phyloP scores from a whole-genome alignment of 2,888 invertebrate species.

The Epistrophe grossulariae region DNA sequence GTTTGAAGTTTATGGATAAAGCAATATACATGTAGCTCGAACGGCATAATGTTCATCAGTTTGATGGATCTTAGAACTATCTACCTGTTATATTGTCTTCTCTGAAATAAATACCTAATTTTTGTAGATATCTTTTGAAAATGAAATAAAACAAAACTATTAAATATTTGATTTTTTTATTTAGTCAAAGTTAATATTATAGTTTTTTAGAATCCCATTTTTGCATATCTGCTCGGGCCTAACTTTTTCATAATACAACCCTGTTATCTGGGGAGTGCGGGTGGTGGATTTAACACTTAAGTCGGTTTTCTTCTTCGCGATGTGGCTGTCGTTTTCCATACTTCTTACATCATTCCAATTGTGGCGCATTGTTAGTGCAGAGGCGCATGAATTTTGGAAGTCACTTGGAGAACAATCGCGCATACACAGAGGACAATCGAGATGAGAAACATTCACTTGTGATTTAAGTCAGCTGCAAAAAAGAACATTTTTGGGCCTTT shows the following conservation, averaged over 20 bases:
- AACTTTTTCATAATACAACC: not conserved
- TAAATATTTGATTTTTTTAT: too few relatives aligned
- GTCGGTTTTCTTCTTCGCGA: conserved; percentile 22
- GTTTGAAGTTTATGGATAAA: not conserved
- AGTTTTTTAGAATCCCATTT: too few relatives aligned
- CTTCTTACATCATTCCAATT: conserved; percentile 65
- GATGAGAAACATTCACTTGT: conserved; percentile 67
- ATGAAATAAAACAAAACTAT: too few relatives aligned
- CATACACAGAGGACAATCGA: conserved; percentile 46
- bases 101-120: too few relatives aligned
- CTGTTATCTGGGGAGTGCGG: conserved; percentile 47
- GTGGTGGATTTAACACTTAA: conserved; percentile 65
- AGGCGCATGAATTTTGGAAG: conserved; percentile 25
- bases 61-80: too few relatives aligned
- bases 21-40: too few relatives aligned
- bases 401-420: conserved; percentile 37
- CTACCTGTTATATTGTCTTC: too few relatives aligned
- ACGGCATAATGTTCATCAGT: too few relatives aligned
- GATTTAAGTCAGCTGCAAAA: conserved; percentile 17
- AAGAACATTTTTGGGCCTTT: conserved; percentile 7
- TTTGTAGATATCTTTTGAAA: too few relatives aligned
- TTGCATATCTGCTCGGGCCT: too few relatives aligned
- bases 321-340: conserved; percentile 40
- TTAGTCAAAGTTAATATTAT: too few relatives aligned
- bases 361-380: conserved; percentile 27